A percentile compares a stretch with the other conserved stretches of the same genome.
phyloP scores from a whole-genome alignment of 2,113 vertebrate genomes.

The Tricholaema leucomelas region DNA sequence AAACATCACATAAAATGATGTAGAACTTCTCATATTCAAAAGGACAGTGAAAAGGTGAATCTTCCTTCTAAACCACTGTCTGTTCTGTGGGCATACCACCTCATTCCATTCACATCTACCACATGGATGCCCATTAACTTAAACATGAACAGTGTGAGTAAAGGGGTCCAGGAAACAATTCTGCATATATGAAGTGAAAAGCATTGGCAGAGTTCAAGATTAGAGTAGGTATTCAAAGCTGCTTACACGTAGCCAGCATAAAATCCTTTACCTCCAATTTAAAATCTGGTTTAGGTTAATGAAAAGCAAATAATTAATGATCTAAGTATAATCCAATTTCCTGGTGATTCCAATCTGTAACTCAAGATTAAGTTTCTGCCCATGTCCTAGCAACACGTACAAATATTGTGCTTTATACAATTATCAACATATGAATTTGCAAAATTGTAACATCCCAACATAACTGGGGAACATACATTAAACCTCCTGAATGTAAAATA shows the following conservation, averaged over 20 bases:
- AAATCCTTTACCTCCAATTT: not conserved
- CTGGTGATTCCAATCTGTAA: constrained; percentile 37
- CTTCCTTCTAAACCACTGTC: not conserved
- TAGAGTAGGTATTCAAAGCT: not conserved
- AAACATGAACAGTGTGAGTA: not conserved
- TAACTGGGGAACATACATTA: constrained; percentile 41
- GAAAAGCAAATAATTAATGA: constrained; percentile 1
- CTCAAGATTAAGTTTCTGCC: not conserved
- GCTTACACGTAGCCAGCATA: not conserved
- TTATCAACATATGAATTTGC: not conserved
- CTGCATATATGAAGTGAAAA: not conserved
- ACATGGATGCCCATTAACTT: not conserved
- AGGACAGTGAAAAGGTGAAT: not conserved
- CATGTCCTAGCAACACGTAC: constrained; percentile 66
- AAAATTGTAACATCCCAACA: constrained; percentile 43
- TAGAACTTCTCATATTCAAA: not conserved
- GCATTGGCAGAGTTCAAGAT: not conserved
- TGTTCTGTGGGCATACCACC: not conserved
- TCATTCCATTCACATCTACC: not conserved
- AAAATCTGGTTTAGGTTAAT: not conserved
- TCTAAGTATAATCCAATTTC: not conserved
- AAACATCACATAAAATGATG: not conserved
- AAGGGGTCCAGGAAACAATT: not conserved
- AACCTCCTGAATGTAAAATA: constrained; percentile 31
- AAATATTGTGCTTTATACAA: constrained; percentile 54